A percentile compares a stretch with the other conserved stretches of the same genome.
Evolutionary conservation across 1,140 invertebrate species (phyloP).

Genomic region (Magallana gigas): DNA sequence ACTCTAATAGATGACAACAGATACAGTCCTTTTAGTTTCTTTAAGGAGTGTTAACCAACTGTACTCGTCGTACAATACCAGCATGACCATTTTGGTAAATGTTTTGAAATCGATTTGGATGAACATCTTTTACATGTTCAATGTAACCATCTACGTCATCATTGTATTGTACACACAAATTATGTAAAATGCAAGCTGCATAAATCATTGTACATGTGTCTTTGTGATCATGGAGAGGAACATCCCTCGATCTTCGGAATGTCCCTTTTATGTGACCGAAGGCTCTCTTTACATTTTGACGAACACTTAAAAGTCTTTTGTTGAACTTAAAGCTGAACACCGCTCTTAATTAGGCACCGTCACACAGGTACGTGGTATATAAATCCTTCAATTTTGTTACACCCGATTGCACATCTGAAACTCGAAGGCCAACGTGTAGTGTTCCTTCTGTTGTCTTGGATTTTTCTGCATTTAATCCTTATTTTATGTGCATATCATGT

Average conservation of each 20-base stretch:
- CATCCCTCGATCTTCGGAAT: constrained; percentile 40
- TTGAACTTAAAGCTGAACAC: constrained; percentile 51
- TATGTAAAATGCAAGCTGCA: constrained; percentile 47
- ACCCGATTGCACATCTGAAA: too few relatives aligned
- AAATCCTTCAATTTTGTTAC: too few relatives aligned
- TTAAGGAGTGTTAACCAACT: constrained; percentile 38
- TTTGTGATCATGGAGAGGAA: constrained; percentile 32
- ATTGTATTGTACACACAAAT: constrained; percentile 40
- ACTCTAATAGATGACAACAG: too few relatives aligned
- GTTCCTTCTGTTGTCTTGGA: too few relatives aligned
- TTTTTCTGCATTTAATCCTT: too few relatives aligned
- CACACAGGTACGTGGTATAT: too few relatives aligned
- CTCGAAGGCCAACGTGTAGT: too few relatives aligned
- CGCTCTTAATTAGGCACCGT: too few relatives aligned
- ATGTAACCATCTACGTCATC: constrained; percentile 42
- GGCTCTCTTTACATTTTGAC: constrained; percentile 45
- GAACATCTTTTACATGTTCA: constrained; percentile 7
- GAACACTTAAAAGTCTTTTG: constrained; percentile 36
- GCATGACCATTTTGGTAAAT: constrained; percentile 54
- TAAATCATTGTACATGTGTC: constrained; percentile 34
- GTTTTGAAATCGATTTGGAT: constrained; percentile 48
- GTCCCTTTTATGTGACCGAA: constrained; percentile 47
- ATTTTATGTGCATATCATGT: too few relatives aligned
- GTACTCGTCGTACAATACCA: constrained; percentile 43
- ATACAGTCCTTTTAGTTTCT: too few relatives aligned